Evolutionary conservation across 2,888 invertebrate species (phyloP), one percentile per base, ranked within the genome.

Genomic region (Tortricodes alternella): DNA sequence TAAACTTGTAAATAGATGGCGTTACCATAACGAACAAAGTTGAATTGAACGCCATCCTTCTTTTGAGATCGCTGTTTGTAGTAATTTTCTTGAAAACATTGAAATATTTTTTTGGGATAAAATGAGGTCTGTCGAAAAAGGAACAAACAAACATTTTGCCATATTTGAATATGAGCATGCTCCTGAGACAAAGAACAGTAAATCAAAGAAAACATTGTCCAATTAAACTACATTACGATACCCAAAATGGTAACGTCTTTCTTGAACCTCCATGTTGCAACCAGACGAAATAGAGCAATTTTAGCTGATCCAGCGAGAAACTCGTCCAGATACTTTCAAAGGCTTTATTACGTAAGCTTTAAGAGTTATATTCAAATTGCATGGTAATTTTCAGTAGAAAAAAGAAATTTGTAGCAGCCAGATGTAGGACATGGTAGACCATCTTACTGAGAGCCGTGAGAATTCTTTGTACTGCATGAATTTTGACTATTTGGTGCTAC

Each of bases 171-270:
- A 24, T 15, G 24, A 44, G 43, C 11, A 15, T 29, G 6, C 56
- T 43, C 48, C 9, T 9, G 29, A 43, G 64, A 67, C 70, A 73
- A 72, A 72, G 66, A 62, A 49, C 57, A 53, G 49, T 66, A 68
- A 70, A 65, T 63, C 68, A 64, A 57, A 61, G 51, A 48, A 64
- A 66, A 58, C 66, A 73, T 74, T 71, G 68, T 70, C 64, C 67
- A 82, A 82, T 85, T 82, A 82, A 80, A 78, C 71, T 73, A 73
- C 71, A 80, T 75, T 77, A 76, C 73, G 66, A 64, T 70, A 66
- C 73, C 73, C 65, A 59, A 62, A 66, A 55, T 62, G 50, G 62
- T 64, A 58, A 43, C 39, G 38, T 46, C 65, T 62, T 64, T 58
- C 46, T 63, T 61, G 62, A 61, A 66, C 63, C 64, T 63, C 62